Conservation (phyloP, 2,113 vertebrate genomes). For the Indri indri region DNA sequence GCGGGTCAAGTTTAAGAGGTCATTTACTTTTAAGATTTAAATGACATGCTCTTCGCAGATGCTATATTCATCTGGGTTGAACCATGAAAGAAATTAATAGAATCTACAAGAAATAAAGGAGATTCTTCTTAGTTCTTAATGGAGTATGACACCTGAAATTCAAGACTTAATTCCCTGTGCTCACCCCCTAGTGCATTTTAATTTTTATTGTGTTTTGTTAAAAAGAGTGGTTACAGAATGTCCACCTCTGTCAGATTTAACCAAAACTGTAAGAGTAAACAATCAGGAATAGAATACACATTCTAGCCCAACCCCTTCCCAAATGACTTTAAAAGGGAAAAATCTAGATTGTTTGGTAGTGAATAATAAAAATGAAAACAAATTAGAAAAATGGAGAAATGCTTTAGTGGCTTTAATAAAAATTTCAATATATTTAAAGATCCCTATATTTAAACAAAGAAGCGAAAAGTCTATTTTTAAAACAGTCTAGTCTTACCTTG, state of each 20-base stretch:
- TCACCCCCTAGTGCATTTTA: not conserved
- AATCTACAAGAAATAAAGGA: conserved; percentile 65
- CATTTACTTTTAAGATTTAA: conserved; percentile 68
- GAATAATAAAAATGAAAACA: conserved; percentile 42
- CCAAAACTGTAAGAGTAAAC: not conserved
- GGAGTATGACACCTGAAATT: not conserved
- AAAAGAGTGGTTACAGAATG: not conserved
- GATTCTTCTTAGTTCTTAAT: conserved; percentile 35
- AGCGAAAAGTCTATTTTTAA: conserved; percentile 31
- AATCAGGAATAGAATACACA: not conserved
- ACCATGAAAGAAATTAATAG: conserved; percentile 82
- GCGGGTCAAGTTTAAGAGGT: conserved; percentile 64
- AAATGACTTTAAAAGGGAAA: conserved; percentile 15
- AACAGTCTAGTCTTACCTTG: not conserved
- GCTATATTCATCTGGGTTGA: conserved; percentile 65
- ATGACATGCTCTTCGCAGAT: conserved; percentile 15
- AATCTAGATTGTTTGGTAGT: not conserved
- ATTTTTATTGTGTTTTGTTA: conserved; percentile 12
- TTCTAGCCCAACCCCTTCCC: not conserved
- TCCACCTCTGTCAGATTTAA: not conserved
- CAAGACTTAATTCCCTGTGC: not conserved
- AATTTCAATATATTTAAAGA: conserved; percentile 26
- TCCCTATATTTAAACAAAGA: conserved; percentile 52
- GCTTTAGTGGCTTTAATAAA: not conserved
- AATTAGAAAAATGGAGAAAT: not conserved